These are phyloP conservation scores for Beris chalybata DNA, from an alignment of 2,888 invertebrate genomes.

Conservation along the genomic window DNA sequence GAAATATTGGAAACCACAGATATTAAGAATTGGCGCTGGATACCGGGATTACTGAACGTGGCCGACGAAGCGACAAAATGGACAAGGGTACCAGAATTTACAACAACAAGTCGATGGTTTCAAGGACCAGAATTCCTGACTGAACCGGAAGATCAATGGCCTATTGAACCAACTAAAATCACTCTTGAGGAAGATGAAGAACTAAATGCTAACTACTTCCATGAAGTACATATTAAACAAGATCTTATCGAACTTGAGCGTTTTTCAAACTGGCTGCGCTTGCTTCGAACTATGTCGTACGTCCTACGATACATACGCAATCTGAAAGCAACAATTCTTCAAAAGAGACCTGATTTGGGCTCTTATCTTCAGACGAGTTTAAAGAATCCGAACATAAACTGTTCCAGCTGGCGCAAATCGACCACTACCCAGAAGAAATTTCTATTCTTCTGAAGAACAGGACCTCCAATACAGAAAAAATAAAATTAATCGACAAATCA, in stretches of 20 bases:
- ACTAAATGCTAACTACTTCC: neutral
- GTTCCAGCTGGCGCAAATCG: no score
- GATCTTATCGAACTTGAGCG: neutral
- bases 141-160: no score
- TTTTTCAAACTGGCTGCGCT: slow-evolving; percentile 1
- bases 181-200: neutral
- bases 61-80: slow-evolving; percentile 35
- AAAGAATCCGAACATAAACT: neutral
- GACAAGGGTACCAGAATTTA: neutral
- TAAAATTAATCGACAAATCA: no score
- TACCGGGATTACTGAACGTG: no score
- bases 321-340: no score
- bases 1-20: slow-evolving; percentile 28
- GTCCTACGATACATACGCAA: neutral
- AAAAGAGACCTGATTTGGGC: neutral
- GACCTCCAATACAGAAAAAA: no score
- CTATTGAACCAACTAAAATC: no score
- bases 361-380: neutral
- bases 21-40: no score
- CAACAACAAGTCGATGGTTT: no score
- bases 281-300: slow-evolving; percentile 20
- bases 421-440: no score
- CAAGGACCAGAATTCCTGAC: no score
- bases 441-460: no score
- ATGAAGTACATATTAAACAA: neutral